phyloP scores from a whole-genome alignment of 2,888 invertebrate genomes.

The Eulithis prunata region DNA sequence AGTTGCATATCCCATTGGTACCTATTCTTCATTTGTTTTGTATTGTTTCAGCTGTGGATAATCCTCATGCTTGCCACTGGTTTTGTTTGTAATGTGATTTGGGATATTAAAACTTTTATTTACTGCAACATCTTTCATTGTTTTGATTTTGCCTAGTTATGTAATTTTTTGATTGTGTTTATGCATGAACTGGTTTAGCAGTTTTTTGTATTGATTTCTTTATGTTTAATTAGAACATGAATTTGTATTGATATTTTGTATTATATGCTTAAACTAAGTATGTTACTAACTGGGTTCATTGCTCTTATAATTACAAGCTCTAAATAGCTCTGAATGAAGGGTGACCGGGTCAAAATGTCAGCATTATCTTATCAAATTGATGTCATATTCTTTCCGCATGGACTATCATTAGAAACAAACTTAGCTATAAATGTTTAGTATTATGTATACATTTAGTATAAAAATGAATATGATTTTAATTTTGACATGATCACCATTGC shows the following conservation, averaged over 20 bases:
- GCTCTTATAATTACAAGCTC: slow-evolving; percentile 46
- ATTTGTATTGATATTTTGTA: slow-evolving; percentile 2
- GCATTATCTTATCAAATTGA: slow-evolving; percentile 56
- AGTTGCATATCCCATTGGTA: slow-evolving; percentile 35
- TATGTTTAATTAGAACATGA: slow-evolving; percentile 19
- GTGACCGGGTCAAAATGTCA: slow-evolving; percentile 64
- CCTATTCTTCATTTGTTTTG: slow-evolving; percentile 45
- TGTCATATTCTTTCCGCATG: slow-evolving; percentile 55
- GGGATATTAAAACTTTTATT: slow-evolving; percentile 44
- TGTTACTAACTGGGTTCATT: slow-evolving; percentile 51
- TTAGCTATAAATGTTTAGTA: too few species aligned
- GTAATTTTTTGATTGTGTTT: not conserved
- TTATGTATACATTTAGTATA: too few species aligned
- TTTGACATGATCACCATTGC: too few species aligned
- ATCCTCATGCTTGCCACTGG: slow-evolving; percentile 59
- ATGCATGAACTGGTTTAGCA: slow-evolving; percentile 27
- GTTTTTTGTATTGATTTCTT: slow-evolving; percentile 6
- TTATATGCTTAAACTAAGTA: slow-evolving; percentile 14
- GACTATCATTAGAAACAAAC: slow-evolving; percentile 3
- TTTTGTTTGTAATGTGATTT: slow-evolving; percentile 48
- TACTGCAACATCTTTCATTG: slow-evolving; percentile 44
- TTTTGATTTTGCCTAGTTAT: slow-evolving; percentile 40
- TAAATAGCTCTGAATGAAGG: slow-evolving; percentile 52
- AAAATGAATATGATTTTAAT: too few species aligned
- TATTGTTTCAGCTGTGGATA: slow-evolving; percentile 71